These are phyloP conservation scores for Mirounga angustirostris DNA, from an alignment of 2,113 vertebrate genomes.

Conservation along the genomic window DNA sequence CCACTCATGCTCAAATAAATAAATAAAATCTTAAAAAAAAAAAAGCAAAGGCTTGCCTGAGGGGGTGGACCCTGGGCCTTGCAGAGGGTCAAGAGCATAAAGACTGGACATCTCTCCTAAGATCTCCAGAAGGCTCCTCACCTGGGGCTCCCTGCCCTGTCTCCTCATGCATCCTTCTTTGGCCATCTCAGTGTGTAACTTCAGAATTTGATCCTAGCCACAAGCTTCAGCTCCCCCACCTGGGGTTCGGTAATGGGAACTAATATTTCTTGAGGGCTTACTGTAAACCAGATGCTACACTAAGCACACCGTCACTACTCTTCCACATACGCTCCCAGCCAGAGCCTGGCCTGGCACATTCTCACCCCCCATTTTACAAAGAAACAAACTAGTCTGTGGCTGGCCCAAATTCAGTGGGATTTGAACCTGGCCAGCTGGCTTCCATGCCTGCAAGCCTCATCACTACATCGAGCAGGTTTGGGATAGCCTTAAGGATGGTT, in stretches of 20 bases:
- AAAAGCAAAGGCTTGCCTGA: background rate
- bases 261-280: background rate
- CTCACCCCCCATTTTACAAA: background rate
- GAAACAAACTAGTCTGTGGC: background rate
- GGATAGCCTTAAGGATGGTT: background rate
- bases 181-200: background rate
- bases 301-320: background rate
- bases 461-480: background rate
- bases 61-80: background rate
- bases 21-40: background rate
- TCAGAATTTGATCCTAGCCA: background rate
- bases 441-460: background rate
- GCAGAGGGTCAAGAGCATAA: background rate
- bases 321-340: background rate
- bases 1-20: background rate
- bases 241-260: background rate
- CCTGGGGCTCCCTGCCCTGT: background rate
- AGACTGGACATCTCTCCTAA: background rate
- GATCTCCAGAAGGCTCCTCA: background rate
- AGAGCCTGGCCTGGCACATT: background rate
- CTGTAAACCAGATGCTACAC: background rate
- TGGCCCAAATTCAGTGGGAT: background rate
- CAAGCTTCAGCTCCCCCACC: background rate
- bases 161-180: background rate
- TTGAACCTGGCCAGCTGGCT: background rate